Base-by-base conservation (phyloP, 1,140 invertebrate species). In the Probaryconus sp. region DNA sequence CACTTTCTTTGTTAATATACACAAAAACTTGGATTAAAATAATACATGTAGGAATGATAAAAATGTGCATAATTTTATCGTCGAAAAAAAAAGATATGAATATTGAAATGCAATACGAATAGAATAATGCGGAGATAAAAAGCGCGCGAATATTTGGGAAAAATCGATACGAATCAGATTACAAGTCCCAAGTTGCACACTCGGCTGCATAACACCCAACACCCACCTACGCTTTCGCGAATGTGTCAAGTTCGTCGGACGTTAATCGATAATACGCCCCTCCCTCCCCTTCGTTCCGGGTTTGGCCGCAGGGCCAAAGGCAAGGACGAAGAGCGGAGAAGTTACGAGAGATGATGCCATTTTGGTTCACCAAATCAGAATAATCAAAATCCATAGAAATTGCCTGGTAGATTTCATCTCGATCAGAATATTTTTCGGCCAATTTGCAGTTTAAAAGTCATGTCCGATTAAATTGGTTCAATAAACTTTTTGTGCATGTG, bases 201-300 rank as follows among this genome's bases (percentile, higher is more conserved):
- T 64, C 28, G 68, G 45, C 43, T 72, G 51, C 56, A 56, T 64
- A 64, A 56, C 58, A 45, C 68, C 50, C 58, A 40, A 64, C 53
- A 26, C 33, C 56, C 68, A 48, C 50, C 35, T 35, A 56, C 58
- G 51, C 48, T 71, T 71, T 64, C 43, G 60, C 43, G 68, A 64
- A 71, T 71, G 68, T 71, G 58, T 71, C 58, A 71, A 64, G 68
- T 64, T 71, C 68, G 68, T 64, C 68, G 68, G 58, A 71, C 68
- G 58, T 58, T 71, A 64, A 71, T 71, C 68, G 58, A 71, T 71
- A 71, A 71, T 64, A 71, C 58, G 45, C 50, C 43, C 45, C 42
- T 64, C 50, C 64, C 58, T 58, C 51, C 50, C 51, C 58, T 42
- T 71, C 43, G 68, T 71, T 51, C 68, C 58, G 43, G 68, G 58